A percentile compares a stretch with the other conserved stretches of the same genome.
Conservation (phyloP, 2,113 vertebrate species). For the Pseudorhombus dupliciocellatus region DNA sequence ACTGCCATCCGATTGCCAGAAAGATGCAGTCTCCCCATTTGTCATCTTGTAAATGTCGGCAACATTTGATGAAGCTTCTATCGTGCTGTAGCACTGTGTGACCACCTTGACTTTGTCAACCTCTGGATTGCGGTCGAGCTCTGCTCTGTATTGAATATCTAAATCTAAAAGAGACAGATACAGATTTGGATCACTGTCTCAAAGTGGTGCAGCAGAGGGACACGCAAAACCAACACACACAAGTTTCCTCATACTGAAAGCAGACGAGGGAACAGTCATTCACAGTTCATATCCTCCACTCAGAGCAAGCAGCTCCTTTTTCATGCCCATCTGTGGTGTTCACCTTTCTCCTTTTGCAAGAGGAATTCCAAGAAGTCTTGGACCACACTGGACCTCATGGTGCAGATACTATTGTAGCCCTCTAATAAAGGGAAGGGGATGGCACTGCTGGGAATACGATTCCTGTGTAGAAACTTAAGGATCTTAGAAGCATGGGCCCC, state of each 20-base stretch:
- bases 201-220: background rate
- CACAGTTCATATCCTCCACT: background rate
- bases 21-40: slow-evolving; percentile 92
- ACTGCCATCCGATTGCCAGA: slow-evolving; percentile 97
- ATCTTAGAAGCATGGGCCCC: slow-evolving; percentile 90
- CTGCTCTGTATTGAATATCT: slow-evolving; percentile 83
- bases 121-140: slow-evolving; percentile 87
- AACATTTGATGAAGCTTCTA: slow-evolving; percentile 93
- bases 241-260: background rate
- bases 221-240: too few relatives aligned
- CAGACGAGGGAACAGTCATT: background rate
- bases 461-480: slow-evolving; percentile 92
- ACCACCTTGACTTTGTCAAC: slow-evolving; percentile 90
- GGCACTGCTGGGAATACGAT: slow-evolving; percentile 89
- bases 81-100: slow-evolving; percentile 91
- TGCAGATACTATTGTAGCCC: slow-evolving; percentile 93
- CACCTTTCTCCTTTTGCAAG: slow-evolving; percentile 93
- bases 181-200: background rate
- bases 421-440: slow-evolving; percentile 93
- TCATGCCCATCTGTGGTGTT: background rate
- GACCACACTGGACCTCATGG: slow-evolving; percentile 92
- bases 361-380: slow-evolving; percentile 91
- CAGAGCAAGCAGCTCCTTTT: background rate
- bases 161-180: slow-evolving; percentile 70
- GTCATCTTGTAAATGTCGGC: slow-evolving; percentile 93